Conservation (phyloP, 2,888 invertebrate genomes). For the Drosophila kambysellisi region DNA sequence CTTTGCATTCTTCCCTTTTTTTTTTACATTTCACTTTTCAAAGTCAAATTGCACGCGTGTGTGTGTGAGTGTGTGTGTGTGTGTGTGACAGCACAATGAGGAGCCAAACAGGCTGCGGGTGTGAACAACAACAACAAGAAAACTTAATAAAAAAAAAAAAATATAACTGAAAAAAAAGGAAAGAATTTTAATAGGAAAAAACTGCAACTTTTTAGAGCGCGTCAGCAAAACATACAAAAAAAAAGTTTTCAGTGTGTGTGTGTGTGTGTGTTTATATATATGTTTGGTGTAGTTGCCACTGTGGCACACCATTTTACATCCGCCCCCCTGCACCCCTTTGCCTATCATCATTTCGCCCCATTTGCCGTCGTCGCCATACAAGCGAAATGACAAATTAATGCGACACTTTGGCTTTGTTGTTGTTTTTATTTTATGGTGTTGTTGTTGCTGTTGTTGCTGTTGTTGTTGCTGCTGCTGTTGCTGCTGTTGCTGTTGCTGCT, state of each 20-base stretch:
- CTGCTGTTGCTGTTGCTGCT: conserved; percentile 27
- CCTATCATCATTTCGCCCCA: conserved; percentile 21
- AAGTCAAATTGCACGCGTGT: conserved; percentile 58
- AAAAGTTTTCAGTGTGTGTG: conserved; percentile 41
- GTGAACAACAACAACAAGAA: conserved; percentile 35
- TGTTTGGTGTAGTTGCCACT: conserved; percentile 35
- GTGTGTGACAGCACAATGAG: conserved; percentile 47
- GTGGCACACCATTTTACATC: conserved; percentile 7
- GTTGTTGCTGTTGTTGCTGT: conserved; percentile 17
- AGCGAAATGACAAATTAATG: conserved; percentile 77
- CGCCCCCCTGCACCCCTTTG: background rate
- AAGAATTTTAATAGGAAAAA: conserved; percentile 51
- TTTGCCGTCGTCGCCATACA: conserved; percentile 63
- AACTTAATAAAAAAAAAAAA: conserved; percentile 21
- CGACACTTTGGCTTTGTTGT: conserved; percentile 52
- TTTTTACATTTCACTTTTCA: conserved; percentile 46
- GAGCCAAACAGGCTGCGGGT: conserved; percentile 57
- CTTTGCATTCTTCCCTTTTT: conserved; percentile 20
- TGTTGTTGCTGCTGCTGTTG: conserved; percentile 23
- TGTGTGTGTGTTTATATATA: background rate
- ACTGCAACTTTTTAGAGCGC: conserved; percentile 59
- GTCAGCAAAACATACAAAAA: conserved; percentile 62
- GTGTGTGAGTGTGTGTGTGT: conserved; percentile 21
- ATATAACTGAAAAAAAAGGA: conserved; percentile 21
- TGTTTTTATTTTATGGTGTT: background rate